A percentile compares a stretch with the other conserved stretches of the same genome.
phyloP scores from a whole-genome alignment of 2,113 vertebrate genomes.

The Amblyopsis rosae region DNA sequence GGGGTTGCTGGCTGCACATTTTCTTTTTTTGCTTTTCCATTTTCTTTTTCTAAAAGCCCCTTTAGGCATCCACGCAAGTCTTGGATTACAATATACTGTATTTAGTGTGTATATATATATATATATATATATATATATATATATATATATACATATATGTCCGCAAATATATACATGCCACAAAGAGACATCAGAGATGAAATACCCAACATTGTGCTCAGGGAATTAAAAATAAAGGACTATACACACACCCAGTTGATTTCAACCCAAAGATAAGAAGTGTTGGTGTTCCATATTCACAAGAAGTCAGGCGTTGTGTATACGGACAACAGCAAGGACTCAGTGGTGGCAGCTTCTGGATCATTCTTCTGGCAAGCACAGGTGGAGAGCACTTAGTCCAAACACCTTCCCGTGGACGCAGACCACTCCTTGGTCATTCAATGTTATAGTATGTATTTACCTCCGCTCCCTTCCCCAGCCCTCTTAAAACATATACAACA shows the following conservation, averaged over 20 bases:
- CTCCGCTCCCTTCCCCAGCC: neutral
- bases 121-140: no score
- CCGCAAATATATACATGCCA: neutral
- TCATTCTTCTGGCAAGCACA: conserved; percentile 15
- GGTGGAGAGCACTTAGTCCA: conserved; percentile 26
- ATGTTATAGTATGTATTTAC: conserved; percentile 22
- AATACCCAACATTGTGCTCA: conserved; percentile 23
- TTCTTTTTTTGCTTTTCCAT: neutral
- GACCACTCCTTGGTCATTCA: conserved; percentile 35
- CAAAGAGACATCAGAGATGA: conserved; percentile 9
- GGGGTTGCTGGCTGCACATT: neutral
- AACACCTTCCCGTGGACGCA: conserved; percentile 39
- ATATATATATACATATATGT: no score
- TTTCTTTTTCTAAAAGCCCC: neutral
- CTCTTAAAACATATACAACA: no score
- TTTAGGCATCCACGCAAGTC: conserved; percentile 15
- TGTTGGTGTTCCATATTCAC: conserved; percentile 24
- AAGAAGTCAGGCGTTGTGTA: conserved; percentile 10
- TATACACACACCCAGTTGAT: conserved; percentile 32
- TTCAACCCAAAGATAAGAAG: conserved; percentile 36
- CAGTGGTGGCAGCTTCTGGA: conserved; percentile 13
- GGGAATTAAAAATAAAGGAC: conserved; percentile 24
- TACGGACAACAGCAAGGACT: conserved; percentile 3
- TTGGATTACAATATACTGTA: conserved; percentile 9
- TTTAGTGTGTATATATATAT: no score